These are phyloP conservation scores for Pogoniulus pusillus DNA, from an alignment of 2,797 vertebrate species.

Conservation along the genomic window DNA sequence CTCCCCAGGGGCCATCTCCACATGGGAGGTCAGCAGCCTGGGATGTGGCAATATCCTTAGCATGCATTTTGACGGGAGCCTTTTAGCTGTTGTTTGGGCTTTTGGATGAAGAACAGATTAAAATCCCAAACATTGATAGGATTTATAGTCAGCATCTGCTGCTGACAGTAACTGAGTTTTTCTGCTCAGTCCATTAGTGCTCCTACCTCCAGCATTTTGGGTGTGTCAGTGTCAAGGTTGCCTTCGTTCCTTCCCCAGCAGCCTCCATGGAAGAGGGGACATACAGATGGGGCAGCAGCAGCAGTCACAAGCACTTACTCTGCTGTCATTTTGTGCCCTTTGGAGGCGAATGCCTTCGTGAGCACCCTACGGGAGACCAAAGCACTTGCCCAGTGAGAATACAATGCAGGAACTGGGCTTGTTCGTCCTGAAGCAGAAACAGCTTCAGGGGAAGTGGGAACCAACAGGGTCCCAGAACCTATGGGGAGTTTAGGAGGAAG, in stretches of 20 bases:
- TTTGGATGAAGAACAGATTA: background rate
- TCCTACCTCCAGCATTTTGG: background rate
- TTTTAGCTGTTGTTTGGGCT: background rate
- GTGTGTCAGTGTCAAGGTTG: background rate
- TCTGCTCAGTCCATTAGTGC: background rate
- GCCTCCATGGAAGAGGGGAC: background rate
- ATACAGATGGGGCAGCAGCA: fast-evolving
- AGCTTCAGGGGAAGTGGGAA: background rate
- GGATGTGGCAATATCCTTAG: constrained; percentile 6
- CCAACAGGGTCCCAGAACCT: background rate
- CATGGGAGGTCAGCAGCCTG: background rate
- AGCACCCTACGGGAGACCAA: background rate
- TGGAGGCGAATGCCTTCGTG: background rate
- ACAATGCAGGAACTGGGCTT: background rate
- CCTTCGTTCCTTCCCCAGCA: background rate
- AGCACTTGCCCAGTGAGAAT: background rate
- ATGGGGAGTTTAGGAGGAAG: background rate
- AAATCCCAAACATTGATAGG: constrained; percentile 14
- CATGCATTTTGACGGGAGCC: background rate
- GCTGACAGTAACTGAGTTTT: background rate
- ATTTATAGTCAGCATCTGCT: constrained; percentile 46
- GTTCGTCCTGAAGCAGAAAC: background rate
- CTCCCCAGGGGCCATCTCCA: fast-evolving
- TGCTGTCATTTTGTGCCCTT: background rate
- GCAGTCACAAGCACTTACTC: background rate